These are phyloP conservation scores for Solea senegalensis DNA, from an alignment of 2,113 vertebrate species.

Conservation along the genomic window DNA sequence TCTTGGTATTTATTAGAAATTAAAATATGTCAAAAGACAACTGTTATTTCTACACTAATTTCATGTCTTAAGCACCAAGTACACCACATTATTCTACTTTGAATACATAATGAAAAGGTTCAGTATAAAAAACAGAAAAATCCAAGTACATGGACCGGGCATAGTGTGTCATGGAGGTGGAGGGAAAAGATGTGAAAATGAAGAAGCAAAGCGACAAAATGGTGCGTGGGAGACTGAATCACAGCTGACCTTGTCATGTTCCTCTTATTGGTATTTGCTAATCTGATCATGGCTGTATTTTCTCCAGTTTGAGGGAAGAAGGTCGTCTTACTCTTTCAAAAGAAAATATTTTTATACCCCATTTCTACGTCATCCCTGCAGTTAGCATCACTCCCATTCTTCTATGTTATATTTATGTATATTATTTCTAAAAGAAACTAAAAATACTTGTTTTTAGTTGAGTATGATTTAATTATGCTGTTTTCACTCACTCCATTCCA, in stretches of 20 bases:
- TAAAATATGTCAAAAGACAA: not conserved
- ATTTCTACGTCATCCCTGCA: not conserved
- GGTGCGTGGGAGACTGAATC: slow-evolving; percentile 67
- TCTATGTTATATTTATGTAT: not conserved
- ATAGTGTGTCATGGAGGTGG: not conserved
- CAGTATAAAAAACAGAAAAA: not conserved
- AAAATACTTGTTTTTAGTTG: too few species aligned
- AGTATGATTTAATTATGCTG: too few species aligned
- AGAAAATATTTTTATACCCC: not conserved
- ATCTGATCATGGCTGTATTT: slow-evolving; percentile 22
- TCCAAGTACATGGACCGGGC: not conserved
- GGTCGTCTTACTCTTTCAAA: not conserved
- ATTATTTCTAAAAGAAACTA: too few species aligned
- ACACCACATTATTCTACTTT: too few species aligned
- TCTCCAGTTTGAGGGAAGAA: not conserved
- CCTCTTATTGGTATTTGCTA: slow-evolving; percentile 37
- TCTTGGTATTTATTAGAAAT: too few species aligned
- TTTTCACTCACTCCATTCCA: too few species aligned
- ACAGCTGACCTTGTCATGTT: slow-evolving; percentile 64
- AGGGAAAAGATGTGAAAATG: slow-evolving; percentile 35
- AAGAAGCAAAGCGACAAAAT: slow-evolving; percentile 25
- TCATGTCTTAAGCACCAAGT: too few species aligned
- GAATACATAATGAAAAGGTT: too few species aligned
- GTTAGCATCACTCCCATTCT: not conserved
- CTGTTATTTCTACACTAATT: not conserved